Evolutionary conservation across 2,888 invertebrate species (phyloP), one percentile per base, ranked within the genome.

Genomic region (Lepetodrilus schrolli): DNA sequence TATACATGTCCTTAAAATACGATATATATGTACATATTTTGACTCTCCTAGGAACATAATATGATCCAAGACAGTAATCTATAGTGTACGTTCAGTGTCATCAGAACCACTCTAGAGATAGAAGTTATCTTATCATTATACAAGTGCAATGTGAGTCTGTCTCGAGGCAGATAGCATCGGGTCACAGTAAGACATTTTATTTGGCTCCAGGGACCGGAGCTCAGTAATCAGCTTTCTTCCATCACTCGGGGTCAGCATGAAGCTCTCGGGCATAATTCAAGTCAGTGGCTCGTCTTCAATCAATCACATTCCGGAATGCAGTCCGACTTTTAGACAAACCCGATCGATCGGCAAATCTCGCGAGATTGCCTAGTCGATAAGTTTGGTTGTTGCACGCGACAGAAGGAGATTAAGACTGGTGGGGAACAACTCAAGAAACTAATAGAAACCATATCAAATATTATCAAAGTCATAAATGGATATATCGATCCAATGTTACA

Each of bases 281-380:
- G 58, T 58, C 58, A 58, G 58, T 30, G 13, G 58, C 58, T 58
- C 58, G 30, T 58, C 58, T 58, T 58, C 58, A 58, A 58, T 58
- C 58, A 58, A 58, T 58, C 58, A 58, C 58, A 58, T 58, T 58
- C 58, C 58, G 58, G 58, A 58, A 30, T 58, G 30, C 17, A 58
- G 58, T 58, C 58, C 58, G 58, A 58, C 34, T 58, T 58, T 58
- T 58, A 58, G 58, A 58, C 58, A 58, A 58, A 58, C 58, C 30
- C 58, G 58, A 58, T 58, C 58, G 58, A 58, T 58, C 30, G 58
- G 58, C 58, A 58, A 58, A 58, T 58, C 58, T 58, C 58, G 58
- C 58, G 58, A 58, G 58, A 58, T 58, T 58, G 58, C 34, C 58
- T 30, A 58, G 58, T 58, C 58, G 58, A 58, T 58, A 58, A 17